Percentiles rank a stretch among this genome's conserved stretches.
These are phyloP conservation scores for Falco naumanni DNA, from an alignment of 2,797 vertebrate genomes.

Conservation along the genomic window DNA sequence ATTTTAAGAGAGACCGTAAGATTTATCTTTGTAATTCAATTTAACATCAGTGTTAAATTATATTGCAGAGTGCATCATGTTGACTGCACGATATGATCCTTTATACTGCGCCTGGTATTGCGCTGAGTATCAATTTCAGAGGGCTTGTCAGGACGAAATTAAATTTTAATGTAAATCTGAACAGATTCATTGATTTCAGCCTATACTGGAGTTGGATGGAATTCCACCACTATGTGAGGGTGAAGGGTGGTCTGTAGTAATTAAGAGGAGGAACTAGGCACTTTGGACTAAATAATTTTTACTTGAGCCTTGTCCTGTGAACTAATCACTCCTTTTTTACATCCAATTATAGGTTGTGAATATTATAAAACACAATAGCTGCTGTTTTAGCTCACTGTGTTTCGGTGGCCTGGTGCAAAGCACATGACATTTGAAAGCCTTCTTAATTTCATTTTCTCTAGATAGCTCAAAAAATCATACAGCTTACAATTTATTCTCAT, in stretches of 20 bases:
- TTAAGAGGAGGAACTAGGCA: background rate
- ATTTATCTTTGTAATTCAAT: slow-evolving; percentile 57
- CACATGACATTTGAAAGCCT: background rate
- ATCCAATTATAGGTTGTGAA: background rate
- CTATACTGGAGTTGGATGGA: background rate
- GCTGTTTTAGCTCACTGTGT: background rate
- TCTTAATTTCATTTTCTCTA: slow-evolving; percentile 1
- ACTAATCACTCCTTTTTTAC: background rate
- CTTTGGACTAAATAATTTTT: slow-evolving; percentile 14
- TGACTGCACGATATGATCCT: slow-evolving; percentile 37
- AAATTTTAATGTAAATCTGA: slow-evolving; percentile 41
- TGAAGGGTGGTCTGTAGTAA: background rate
- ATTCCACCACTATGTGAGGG: background rate
- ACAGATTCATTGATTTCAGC: slow-evolving; percentile 38
- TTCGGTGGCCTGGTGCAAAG: background rate
- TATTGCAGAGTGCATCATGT: slow-evolving; percentile 54
- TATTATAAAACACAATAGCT: background rate
- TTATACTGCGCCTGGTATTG: slow-evolving; percentile 25
- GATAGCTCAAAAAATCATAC: background rate
- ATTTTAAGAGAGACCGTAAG: slow-evolving; percentile 42
- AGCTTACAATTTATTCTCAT: background rate
- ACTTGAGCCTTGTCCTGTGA: background rate
- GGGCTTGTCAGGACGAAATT: slow-evolving; percentile 38
- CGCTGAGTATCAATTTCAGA: slow-evolving; percentile 35
- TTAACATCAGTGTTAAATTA: slow-evolving; percentile 54